Evolutionary conservation across 2,113 vertebrate genomes (phyloP).

Genomic region (Trinectes maculatus): DNA sequence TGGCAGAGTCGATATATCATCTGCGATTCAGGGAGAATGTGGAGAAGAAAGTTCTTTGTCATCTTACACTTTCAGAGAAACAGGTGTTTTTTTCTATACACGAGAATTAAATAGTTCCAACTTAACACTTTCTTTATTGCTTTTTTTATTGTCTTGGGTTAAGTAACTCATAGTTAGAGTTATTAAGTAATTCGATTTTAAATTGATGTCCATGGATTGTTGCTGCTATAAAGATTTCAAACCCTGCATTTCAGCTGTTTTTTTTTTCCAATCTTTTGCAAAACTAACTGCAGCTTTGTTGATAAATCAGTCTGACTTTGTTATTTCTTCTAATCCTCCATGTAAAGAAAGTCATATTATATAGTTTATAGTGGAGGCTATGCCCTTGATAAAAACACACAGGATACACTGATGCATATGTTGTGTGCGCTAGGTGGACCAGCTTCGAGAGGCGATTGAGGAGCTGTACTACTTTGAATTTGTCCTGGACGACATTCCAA

Average conservation of each 20-base stretch:
- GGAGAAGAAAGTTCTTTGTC: slow-evolving; percentile 84
- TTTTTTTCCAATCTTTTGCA: too few relatives aligned
- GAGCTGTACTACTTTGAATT: slow-evolving; percentile 96
- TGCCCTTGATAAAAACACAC: neutral
- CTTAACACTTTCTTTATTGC: neutral
- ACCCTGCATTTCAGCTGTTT: too few relatives aligned
- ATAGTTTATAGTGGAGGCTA: neutral
- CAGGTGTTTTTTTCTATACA: slow-evolving; percentile 66
- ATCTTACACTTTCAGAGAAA: slow-evolving; percentile 83
- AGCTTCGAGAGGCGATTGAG: slow-evolving; percentile 89
- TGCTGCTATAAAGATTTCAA: too few relatives aligned
- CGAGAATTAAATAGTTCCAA: neutral
- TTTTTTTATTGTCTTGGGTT: neutral
- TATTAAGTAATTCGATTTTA: neutral
- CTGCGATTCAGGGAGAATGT: slow-evolving; percentile 86
- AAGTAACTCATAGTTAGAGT: neutral
- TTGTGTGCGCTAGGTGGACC: slow-evolving; percentile 82
- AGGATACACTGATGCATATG: neutral
- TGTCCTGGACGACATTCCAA: slow-evolving; percentile 90
- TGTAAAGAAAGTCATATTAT: too few relatives aligned
- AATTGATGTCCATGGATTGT: neutral
- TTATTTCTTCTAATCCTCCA: too few relatives aligned
- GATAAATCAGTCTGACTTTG: too few relatives aligned
- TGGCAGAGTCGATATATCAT: slow-evolving; percentile 90
- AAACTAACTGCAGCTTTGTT: too few relatives aligned